Conservation (phyloP, 2,797 vertebrate species). For the Sardinella longiceps region DNA sequence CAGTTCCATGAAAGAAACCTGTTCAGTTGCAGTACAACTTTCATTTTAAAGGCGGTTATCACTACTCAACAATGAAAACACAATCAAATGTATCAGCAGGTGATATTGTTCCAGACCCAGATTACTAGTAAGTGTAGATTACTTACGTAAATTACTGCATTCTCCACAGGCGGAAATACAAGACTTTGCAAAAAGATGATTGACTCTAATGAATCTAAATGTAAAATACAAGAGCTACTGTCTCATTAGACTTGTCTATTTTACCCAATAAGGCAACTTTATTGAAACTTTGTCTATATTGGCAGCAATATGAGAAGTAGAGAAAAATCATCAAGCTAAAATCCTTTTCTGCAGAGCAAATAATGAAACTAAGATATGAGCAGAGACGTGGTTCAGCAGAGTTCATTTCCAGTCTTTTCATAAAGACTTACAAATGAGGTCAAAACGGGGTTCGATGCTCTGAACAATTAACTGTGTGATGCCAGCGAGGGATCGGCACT, state of each 20-base stretch:
- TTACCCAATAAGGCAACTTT: not conserved
- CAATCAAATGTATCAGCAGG: not conserved
- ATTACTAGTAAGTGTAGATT: too few species aligned
- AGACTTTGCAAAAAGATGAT: too few species aligned
- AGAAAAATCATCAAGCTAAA: not conserved
- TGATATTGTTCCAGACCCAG: too few species aligned
- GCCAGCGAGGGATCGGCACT: slow-evolving; percentile 34
- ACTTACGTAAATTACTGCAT: not conserved
- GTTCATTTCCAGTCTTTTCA: not conserved
- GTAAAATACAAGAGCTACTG: not conserved
- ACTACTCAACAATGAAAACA: too few species aligned
- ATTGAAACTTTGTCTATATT: not conserved
- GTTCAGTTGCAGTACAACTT: too few species aligned
- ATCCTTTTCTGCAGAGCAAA: not conserved
- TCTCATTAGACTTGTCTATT: not conserved
- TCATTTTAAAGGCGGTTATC: too few species aligned
- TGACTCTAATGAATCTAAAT: too few species aligned
- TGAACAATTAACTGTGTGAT: slow-evolving; percentile 37
- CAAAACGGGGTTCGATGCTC: slow-evolving; percentile 40
- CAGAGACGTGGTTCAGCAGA: not conserved
- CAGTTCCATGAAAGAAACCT: too few species aligned
- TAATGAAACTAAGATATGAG: not conserved
- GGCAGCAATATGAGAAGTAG: too few species aligned
- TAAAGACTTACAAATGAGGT: slow-evolving; percentile 39
- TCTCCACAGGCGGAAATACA: too few species aligned